Evolutionary conservation across 1,140 invertebrate genomes (phyloP).

Genomic region (Leucophenga varia): DNA sequence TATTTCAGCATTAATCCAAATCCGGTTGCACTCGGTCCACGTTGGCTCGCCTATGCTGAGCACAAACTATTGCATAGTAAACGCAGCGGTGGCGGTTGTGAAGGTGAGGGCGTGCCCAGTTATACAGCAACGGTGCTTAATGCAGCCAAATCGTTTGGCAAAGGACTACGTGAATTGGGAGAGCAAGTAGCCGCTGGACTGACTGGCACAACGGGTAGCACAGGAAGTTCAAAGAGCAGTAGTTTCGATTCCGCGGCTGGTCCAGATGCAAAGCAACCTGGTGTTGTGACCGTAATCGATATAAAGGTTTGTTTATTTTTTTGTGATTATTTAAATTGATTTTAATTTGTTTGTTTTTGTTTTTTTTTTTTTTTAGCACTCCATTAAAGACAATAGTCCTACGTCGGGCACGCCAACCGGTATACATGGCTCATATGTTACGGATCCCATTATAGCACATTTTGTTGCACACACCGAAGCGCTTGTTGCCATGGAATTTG

Average conservation of each 20-base stretch:
- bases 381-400: constrained; percentile 51
- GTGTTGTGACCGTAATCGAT: constrained; percentile 87
- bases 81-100: constrained; percentile 84
- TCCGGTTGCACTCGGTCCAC: constrained; percentile 84
- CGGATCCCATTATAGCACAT: constrained; percentile 83
- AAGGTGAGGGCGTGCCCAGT: constrained; percentile 75
- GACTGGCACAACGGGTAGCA: constrained; percentile 60
- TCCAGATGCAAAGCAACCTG: constrained; percentile 71
- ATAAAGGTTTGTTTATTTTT: constrained; percentile 68
- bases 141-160: constrained; percentile 88
- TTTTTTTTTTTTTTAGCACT: constrained; percentile 25
- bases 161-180: constrained; percentile 83
- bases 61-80: constrained; percentile 78
- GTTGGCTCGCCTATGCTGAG: constrained; percentile 82
- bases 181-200: constrained; percentile 91
- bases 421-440: constrained; percentile 58
- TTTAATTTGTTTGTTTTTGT: neutral
- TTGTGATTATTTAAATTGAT: neutral
- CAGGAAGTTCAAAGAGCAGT: constrained; percentile 53
- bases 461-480: constrained; percentile 92
- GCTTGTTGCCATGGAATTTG: constrained; percentile 88
- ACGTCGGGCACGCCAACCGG: constrained; percentile 40
- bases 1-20: constrained; percentile 73
- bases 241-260: constrained; percentile 51
- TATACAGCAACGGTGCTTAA: constrained; percentile 94